Evolutionary conservation across 2,888 invertebrate species (phyloP), one percentile per base, ranked within the genome.

Genomic region (Sialis lutaria): DNA sequence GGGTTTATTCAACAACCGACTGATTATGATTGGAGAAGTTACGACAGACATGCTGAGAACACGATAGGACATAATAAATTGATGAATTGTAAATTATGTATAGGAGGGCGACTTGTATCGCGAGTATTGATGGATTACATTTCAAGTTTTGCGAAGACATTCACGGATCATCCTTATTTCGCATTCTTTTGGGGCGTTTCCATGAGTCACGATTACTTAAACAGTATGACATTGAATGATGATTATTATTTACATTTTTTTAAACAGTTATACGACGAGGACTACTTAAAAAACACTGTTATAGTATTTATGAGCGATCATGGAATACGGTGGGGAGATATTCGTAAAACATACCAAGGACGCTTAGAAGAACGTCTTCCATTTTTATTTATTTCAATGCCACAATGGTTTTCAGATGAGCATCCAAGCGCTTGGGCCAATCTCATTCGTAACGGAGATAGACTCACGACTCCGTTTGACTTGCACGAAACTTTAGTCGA

Each of bases 311-410:
- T 91, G 68, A 91, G 91, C 61, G 93, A 93, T 60, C 93, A 93
- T 58, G 93, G 93, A 0, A 78, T 90, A 49, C 69, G 92, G 50
- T 91, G 85, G 80, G 92, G 91, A 2, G 72, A 72, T 6, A 88
- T 90, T 54, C 72, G 90, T 7, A 70, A 73, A 53, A 91, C 91
- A 0, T 86, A 83, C 62, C 87, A 91, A 64, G 88, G 88, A 2
- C 72, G 80, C 58, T 70, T 92, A 58, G 93, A 95, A 63, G 92
- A 90, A 60, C 75, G 91, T 42, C 70, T 91, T 48, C 93, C 95
- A 0, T 78, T 90, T 52, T 68, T 89, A 33, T 79, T 81, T 54
- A 63, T 87, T 1, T 62, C 78, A 4, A 62, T 89, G 49, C 93
- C 93, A 0, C 61, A 69, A 9, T 80, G 81, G 70, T 85, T 90